These are phyloP conservation scores for Melanotaenia pygmaea DNA, from an alignment of 2,797 vertebrate species.

Conservation along the genomic window DNA sequence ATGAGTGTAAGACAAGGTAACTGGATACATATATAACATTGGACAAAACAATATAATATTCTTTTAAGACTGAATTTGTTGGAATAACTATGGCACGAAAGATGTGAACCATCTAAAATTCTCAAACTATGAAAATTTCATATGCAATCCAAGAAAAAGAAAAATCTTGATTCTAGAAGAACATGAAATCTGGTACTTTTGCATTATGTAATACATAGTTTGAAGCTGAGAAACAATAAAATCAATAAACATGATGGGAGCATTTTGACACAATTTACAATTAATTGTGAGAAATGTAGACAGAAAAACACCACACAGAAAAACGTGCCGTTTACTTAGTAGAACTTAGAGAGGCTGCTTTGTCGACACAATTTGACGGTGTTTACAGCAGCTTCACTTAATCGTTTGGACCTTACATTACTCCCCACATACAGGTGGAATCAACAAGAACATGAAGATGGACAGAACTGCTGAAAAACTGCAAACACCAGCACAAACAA, in stretches of 20 bases:
- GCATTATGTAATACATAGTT: background rate
- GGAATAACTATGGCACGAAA: background rate
- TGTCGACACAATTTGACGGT: slow-evolving; percentile 8
- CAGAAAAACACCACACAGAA: slow-evolving; percentile 6
- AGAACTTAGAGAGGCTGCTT: slow-evolving; percentile 8
- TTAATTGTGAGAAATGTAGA: slow-evolving; percentile 19
- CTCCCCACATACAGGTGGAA: slow-evolving; percentile 21
- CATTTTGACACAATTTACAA: slow-evolving; percentile 13
- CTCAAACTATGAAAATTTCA: background rate
- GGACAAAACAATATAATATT: slow-evolving; percentile 27
- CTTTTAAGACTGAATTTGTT: slow-evolving; percentile 12
- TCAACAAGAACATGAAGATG: slow-evolving; percentile 23
- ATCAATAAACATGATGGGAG: slow-evolving; percentile 2
- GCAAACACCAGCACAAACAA: slow-evolving; percentile 45
- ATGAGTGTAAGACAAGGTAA: slow-evolving; percentile 34
- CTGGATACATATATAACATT: slow-evolving; percentile 25
- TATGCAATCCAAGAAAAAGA: background rate
- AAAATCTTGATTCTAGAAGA: background rate
- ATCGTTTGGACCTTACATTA: background rate
- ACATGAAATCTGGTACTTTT: background rate
- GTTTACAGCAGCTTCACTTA: background rate
- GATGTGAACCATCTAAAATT: background rate
- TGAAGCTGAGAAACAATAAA: slow-evolving; percentile 7
- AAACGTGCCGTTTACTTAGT: background rate
- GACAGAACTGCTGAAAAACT: slow-evolving; percentile 28